Conservation (phyloP, 1,140 invertebrate species). For the Magallana ariakensis region DNA sequence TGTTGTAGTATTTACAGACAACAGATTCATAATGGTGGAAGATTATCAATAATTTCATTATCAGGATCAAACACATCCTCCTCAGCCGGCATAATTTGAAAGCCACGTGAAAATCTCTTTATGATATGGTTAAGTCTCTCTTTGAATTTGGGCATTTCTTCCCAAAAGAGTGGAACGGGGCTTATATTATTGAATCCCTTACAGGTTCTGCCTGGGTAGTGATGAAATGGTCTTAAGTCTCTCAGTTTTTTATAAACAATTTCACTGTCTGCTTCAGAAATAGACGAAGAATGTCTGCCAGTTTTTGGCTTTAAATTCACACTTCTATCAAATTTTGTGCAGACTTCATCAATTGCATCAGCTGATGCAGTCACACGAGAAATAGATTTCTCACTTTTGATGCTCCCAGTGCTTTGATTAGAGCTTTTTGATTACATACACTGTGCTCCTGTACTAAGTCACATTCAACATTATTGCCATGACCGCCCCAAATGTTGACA, state of each 20-base stretch:
- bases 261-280: not conserved
- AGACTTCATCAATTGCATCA: not conserved
- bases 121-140: constrained; percentile 10
- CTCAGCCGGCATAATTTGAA: too few relatives aligned
- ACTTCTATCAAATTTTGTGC: constrained; percentile 25
- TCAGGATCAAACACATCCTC: constrained; percentile 9
- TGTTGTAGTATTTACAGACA: not conserved
- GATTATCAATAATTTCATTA: not conserved
- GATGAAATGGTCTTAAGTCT: constrained; percentile 35
- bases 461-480: constrained; percentile 44
- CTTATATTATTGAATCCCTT: not conserved
- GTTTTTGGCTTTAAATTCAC: constrained; percentile 9
- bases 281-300: not conserved
- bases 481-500: constrained; percentile 37
- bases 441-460: constrained; percentile 50
- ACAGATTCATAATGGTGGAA: not conserved
- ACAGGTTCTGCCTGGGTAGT: constrained; percentile 11
- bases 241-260: constrained; percentile 24
- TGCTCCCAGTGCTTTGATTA: constrained; percentile 49
- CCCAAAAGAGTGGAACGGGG: not conserved
- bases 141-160: not conserved
- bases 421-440: constrained; percentile 51
- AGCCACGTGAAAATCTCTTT: not conserved
- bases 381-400: constrained; percentile 45
- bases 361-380: constrained; percentile 31